Evolutionary conservation across 2,113 vertebrate genomes (phyloP), one percentile per base, ranked within the genome.

Genomic region (Pelvicachromis taeniatus): DNA sequence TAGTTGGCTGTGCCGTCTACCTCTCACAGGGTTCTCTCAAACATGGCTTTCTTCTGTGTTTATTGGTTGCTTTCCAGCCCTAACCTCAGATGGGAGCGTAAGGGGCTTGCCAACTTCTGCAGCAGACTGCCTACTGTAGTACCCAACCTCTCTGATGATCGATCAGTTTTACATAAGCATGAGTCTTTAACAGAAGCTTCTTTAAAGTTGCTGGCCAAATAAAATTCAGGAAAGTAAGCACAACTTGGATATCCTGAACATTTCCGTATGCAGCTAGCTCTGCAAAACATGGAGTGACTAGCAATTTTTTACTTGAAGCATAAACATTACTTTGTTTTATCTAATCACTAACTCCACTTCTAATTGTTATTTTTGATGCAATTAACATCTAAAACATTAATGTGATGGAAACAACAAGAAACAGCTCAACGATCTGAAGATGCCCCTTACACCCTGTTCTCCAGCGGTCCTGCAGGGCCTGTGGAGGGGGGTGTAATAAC

Each of bases 41-140:
- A 87, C 88, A 82, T 87, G 78, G 54, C 88, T 92, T 95, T 94
- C 91, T 92, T 88, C 82, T 81, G 85, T 94, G 93, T 95, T 94
- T 95, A 91, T 94, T 93, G 92, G 91, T 89, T 88, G 89, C 87
- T 81, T 82, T 93, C 92, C 89, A 90, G 82, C 19, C 9, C 81
- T 81, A 88, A 89, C 91, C 91, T 84, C 86, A 91, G 81, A 89
- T 35, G 75, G 77, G 84, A 87, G 85, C 85, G 31, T 19, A 83
- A 75, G 84, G 88, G 87, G 59, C 65, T 33, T 88, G 87, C 84
- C 80, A 79, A 52, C 85, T 77, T n/a, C 91, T 85, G 88, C 85
- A 89, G 88, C 81, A 91, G 68, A 77, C 82, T 16, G 87, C 84
- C 85, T 90, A 83, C 85, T 93, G 88, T 75, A 52, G 70, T 90